Base-by-base conservation (phyloP, 2,888 invertebrate species). In the Cenopis cana region DNA sequence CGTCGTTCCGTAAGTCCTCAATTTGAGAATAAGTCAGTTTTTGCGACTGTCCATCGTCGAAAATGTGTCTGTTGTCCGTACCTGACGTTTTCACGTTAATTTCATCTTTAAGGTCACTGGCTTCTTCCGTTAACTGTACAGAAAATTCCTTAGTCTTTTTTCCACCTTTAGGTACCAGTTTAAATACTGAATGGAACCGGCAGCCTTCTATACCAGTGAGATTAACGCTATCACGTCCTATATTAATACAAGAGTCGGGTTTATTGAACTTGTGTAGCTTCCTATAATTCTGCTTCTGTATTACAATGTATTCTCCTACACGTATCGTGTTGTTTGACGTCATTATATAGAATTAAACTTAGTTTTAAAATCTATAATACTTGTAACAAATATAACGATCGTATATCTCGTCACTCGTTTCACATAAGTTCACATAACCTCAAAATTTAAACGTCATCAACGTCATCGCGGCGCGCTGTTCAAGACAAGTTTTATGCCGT, bases 1-100 rank as follows among this genome's bases (percentile, higher is more conserved):
- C 96, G 76, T 96, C 95, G 71, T 96, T 96, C 78, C 96, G 96
- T 67, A 99, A 89, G 66, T 95, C 95, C 73, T 95, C 94, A 65
- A 99, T 98, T 82, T 98, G 97, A 64, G 97, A 96, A 41, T 96
- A 95, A 1, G 97, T 96, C 8, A 99, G 88, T 74, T 95, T 95
- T 89, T 99, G 99, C 0, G 98, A 98, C 38, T 91, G 94, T 14
- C 96, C 96, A 82, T 95, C 96, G 82, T 98, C 98, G 20, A 94
- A 89, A 68, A 99, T 96, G 79, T 97, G 95, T 74, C 98, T 94
- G 85, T 99, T 99, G 83, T 99, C 99, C 24, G 85, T 90, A 6
- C 97, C 97, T 75, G 96, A 96, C 72, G 93, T 85, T 75, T 95
- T 95, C 18, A 95, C 95, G 65, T 95, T 95, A 50, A 97, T 90